These are phyloP conservation scores for Anarrhichthys ocellatus DNA, from an alignment of 2,113 vertebrate genomes.

Conservation along the genomic window DNA sequence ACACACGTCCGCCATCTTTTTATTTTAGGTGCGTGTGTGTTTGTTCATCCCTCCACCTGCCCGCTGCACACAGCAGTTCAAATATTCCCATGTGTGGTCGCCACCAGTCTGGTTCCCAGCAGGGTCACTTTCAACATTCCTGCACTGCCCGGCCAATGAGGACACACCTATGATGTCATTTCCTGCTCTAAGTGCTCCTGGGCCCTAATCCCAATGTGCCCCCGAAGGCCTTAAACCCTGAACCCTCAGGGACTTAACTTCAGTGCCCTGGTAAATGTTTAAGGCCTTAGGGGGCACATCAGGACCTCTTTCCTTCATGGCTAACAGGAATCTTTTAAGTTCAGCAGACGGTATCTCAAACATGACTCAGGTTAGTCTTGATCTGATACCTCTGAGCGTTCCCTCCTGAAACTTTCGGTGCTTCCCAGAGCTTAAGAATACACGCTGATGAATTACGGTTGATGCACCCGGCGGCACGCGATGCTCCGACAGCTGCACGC, in stretches of 20 bases:
- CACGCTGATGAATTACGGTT: not conserved
- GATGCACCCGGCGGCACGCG: not conserved
- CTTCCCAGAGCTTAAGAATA: not conserved
- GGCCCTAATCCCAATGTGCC: too few relatives aligned
- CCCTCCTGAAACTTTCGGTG: not conserved
- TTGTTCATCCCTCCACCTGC: too few relatives aligned
- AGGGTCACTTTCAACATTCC: conserved; percentile 84
- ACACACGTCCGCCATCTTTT: too few relatives aligned
- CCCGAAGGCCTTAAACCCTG: too few relatives aligned
- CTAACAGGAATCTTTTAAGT: not conserved
- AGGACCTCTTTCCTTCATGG: not conserved
- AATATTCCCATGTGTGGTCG: conserved; percentile 88
- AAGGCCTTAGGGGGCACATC: too few relatives aligned
- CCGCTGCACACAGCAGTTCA: conserved; percentile 48
- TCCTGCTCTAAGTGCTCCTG: conserved; percentile 72
- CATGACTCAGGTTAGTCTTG: conserved; percentile 46
- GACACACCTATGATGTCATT: conserved; percentile 80
- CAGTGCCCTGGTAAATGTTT: too few relatives aligned
- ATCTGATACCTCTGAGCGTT: conserved; percentile 28
- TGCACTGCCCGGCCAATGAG: conserved; percentile 76
- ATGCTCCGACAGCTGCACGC: conserved; percentile 22
- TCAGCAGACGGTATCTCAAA: conserved; percentile 24
- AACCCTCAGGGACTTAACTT: too few relatives aligned
- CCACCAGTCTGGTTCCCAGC: conserved; percentile 78
- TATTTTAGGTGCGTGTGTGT: conserved; percentile 4